These are phyloP conservation scores for Arvicanthis niloticus DNA, from an alignment of 2,113 vertebrate species.

Conservation along the genomic window DNA sequence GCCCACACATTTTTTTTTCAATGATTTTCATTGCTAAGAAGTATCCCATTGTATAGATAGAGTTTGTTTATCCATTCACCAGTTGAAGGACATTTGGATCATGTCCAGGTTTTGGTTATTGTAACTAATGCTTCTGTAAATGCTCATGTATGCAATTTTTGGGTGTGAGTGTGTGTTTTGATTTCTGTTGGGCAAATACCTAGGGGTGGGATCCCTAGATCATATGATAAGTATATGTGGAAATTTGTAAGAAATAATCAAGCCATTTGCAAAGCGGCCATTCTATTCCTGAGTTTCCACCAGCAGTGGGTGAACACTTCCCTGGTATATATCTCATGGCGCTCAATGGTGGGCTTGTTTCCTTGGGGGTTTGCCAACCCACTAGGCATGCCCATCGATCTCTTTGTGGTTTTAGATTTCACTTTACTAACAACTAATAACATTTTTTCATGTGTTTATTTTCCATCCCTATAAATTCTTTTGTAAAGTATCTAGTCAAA, in stretches of 20 bases:
- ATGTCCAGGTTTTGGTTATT: constrained; percentile 59
- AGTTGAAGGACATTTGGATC: neutral
- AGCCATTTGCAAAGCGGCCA: neutral
- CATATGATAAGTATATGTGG: neutral
- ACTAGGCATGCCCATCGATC: neutral
- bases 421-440: neutral
- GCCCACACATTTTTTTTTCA: neutral
- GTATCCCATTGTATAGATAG: neutral
- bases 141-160: neutral
- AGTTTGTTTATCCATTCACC: constrained; percentile 24
- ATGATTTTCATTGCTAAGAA: constrained; percentile 4
- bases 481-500: constrained; percentile 21
- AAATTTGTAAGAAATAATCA: constrained; percentile 33
- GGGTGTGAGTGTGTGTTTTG: neutral
- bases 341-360: neutral
- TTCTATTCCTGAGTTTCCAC: neutral
- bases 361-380: neutral
- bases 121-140: constrained; percentile 26
- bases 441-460: neutral
- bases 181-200: constrained; percentile 48
- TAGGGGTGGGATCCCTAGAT: neutral
- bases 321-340: neutral
- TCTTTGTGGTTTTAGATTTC: constrained; percentile 22
- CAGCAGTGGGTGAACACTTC: neutral
- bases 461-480: neutral